Evolutionary conservation across 1,140 invertebrate genomes (phyloP), one percentile per base, ranked within the genome.

Genomic region (Macrosteles quadrilineatus): DNA sequence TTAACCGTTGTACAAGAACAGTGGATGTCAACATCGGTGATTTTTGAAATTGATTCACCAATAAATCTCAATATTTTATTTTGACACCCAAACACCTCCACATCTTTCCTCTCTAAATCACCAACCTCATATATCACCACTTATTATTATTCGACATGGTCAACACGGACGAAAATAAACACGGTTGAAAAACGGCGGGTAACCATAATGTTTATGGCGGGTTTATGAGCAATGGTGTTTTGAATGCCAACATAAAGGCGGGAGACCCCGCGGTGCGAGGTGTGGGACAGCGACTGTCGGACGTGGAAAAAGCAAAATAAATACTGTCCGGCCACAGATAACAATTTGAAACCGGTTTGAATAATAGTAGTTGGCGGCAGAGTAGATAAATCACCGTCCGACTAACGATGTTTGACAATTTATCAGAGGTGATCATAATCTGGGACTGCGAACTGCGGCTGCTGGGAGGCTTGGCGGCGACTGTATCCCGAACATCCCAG

Each of bases 401-500:
- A n/a, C 47, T 50, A 27, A 59, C 55, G 23, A 59, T 59, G 55
- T 59, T 59, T 59, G 55, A 59, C 55, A 59, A 59, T 59, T 59
- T 59, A 59, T 59, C 55, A 59, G 25, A 25, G 55, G 55, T 9
- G 55, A 59, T 59, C 55, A 59, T 59, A 59, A 59, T 30, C 55
- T 30, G 21, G 55, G 21, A 14, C n/a, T n/a, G n/a, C n/a, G 32
- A 4, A 36, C 32, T 36, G 32, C 32, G 32, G 32, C 14, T 4
- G 4, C 32, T 4, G 4, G 32, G 32, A 36, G 32, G 4, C 14
- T 4, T 14, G 32, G 32, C 32, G 32, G 32, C 14, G n/a, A n/a
- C n/a, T n/a, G n/a, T n/a, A n/a, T n/a, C n/a, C n/a, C n/a, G n/a
- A n/a, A n/a, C n/a, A n/a, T n/a, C n/a, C n/a, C n/a, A n/a, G n/a